Percentiles rank a stretch among this genome's conserved stretches.
These are phyloP conservation scores for Nesoenas mayeri DNA, from an alignment of 2,113 vertebrate species.

Conservation along the genomic window DNA sequence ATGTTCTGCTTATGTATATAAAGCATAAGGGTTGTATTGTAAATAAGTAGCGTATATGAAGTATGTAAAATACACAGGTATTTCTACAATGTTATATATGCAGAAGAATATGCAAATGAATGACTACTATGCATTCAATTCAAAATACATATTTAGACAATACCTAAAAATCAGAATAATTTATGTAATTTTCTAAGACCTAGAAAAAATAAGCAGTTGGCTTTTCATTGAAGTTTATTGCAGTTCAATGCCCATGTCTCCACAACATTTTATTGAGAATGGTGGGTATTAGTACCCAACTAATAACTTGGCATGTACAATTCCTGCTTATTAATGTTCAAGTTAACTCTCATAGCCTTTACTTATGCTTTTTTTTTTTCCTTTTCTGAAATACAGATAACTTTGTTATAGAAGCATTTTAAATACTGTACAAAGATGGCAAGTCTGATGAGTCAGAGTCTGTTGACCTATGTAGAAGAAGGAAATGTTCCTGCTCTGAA, in stretches of 20 bases:
- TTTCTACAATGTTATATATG: neutral
- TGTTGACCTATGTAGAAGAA: conserved; percentile 92
- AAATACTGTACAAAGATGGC: conserved; percentile 83
- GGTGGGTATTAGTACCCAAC: neutral
- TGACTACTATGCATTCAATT: neutral
- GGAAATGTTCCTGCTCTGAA: conserved; percentile 91
- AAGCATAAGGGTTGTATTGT: neutral
- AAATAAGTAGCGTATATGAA: neutral
- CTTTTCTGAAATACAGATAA: conserved; percentile 25
- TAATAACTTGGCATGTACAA: neutral
- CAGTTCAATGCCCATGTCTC: neutral
- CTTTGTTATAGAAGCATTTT: neutral
- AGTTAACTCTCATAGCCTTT: neutral
- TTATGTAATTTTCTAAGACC: neutral
- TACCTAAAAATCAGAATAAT: neutral
- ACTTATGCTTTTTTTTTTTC: neutral
- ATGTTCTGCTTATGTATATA: neutral
- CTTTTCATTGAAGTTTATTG: neutral
- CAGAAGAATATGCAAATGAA: neutral
- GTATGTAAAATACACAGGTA: neutral
- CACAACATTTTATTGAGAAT: neutral
- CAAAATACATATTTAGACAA: neutral
- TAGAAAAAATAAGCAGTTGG: neutral
- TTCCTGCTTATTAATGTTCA: neutral
- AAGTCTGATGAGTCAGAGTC: conserved; percentile 86